Conservation (phyloP, 1,140 invertebrate genomes). For the Drosophila fuyamai region DNA sequence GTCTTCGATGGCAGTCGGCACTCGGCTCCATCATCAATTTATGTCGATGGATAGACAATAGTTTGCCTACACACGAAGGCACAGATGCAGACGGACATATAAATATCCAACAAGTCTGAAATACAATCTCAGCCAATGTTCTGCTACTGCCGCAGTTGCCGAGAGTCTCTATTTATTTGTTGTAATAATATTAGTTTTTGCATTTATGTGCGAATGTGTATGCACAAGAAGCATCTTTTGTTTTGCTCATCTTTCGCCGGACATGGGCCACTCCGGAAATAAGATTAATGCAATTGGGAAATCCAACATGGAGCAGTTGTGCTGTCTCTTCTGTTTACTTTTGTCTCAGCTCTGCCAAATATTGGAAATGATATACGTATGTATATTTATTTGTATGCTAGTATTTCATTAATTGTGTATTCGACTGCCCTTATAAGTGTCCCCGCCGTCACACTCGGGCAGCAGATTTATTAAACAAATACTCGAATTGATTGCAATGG, state of each 20-base stretch:
- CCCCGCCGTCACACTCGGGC: not conserved
- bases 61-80: conserved; percentile 26
- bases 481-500: conserved; percentile 32
- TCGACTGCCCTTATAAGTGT: conserved; percentile 16
- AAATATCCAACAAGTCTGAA: conserved; percentile 21
- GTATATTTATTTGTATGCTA: conserved; percentile 36
- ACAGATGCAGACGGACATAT: conserved; percentile 21
- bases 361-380: conserved; percentile 30
- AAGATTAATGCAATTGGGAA: conserved; percentile 79
- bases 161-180: conserved; percentile 54
- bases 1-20: not conserved
- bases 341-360: conserved; percentile 25
- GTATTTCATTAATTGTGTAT: conserved; percentile 49
- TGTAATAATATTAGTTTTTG: conserved; percentile 74
- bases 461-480: conserved; percentile 29
- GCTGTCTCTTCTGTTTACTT: conserved; percentile 33
- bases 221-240: conserved; percentile 58
- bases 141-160: too few relatives aligned
- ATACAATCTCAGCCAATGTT: conserved; percentile 37
- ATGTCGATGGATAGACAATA: conserved; percentile 51
- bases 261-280: conserved; percentile 32
- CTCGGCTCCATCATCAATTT: conserved; percentile 42
- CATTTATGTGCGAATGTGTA: conserved; percentile 57
- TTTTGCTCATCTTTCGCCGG: conserved; percentile 50
- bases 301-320: conserved; percentile 41